Evolutionary conservation across 2,113 vertebrate species (phyloP).

Genomic region (Sisor rabdophorus): DNA sequence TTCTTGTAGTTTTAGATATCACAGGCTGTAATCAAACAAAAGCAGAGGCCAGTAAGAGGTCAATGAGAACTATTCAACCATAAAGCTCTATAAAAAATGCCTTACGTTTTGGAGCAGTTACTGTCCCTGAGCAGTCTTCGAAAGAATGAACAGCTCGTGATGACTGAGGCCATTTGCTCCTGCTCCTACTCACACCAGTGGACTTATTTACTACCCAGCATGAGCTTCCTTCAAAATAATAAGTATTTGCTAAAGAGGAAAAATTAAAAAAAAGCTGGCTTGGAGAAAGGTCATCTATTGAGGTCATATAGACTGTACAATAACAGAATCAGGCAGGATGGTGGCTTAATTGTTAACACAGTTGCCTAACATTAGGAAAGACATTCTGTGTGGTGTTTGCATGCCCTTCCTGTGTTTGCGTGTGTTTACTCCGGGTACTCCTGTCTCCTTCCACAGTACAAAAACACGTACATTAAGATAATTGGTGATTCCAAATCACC

Average conservation of each 20-base stretch:
- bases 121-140: conserved; percentile 45
- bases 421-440: no score
- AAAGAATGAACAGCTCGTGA: conserved; percentile 41
- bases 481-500: no score
- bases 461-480: no score
- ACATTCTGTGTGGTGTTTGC: no score
- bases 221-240: conserved; percentile 39
- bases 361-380: no score
- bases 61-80: conserved; percentile 47
- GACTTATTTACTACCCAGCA: conserved; percentile 39
- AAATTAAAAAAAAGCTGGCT: not conserved
- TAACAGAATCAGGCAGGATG: no score
- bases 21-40: conserved; percentile 46
- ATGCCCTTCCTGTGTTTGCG: no score
- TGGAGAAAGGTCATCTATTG: no score
- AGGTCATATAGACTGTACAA: no score
- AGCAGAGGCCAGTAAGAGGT: conserved; percentile 33
- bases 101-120: conserved; percentile 48
- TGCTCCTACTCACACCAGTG: conserved; percentile 6
- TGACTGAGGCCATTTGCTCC: conserved; percentile 22
- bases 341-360: no score
- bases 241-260: conserved; percentile 2
- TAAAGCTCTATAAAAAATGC: conserved; percentile 49
- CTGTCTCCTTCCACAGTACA: no score
- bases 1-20: conserved; percentile 52